Evolutionary conservation across 2,888 invertebrate genomes (phyloP), one percentile per base, ranked within the genome.

Genomic region (Rugalucina vietnamica): DNA sequence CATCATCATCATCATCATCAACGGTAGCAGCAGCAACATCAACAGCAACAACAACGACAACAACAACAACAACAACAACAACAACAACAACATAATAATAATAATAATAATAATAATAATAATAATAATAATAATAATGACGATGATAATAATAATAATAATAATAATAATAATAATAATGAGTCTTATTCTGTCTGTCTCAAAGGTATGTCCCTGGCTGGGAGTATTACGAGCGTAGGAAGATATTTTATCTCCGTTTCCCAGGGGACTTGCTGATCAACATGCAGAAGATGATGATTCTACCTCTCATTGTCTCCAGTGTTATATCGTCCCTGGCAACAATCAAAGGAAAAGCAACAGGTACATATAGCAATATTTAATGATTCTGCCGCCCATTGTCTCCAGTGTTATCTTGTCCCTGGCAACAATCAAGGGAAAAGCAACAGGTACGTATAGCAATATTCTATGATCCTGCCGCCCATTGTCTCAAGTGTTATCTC

Each of bases 291-390:
- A 43, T 43, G 43, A 43, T 43, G 43, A 96, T 97, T 85, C 95
- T 97, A n/a, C 97, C 97, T 1, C 95, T 97, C 74, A 96, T 97
- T 87, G 95, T 96, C 70, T 96, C 96, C 24, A 96, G 96, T 70
- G 95, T 97, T 49, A 96, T 96, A 80, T 95, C 96, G 84, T 96
- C 96, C 60, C 97, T 99, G 89, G 98, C 98, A 39, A 97, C 97
- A 0, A 95, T 99, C 93, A 98, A 99, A 95, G 96, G 98, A 81
- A 97, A 97, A 93, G 96, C 98, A 94, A 98, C 98, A 91, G 91
- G 91, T 73, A 76, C n/a, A n/a, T n/a, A n/a, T n/a, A n/a, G n/a
- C n/a, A n/a, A n/a, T n/a, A n/a, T n/a, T n/a, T n/a, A n/a, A n/a
- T n/a, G n/a, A n/a, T n/a, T n/a, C n/a, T n/a, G n/a, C n/a, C n/a